Percentiles rank a stretch among this genome's conserved stretches.
phyloP scores from a whole-genome alignment of 2,888 invertebrate genomes.

The Campoplex capitator region DNA sequence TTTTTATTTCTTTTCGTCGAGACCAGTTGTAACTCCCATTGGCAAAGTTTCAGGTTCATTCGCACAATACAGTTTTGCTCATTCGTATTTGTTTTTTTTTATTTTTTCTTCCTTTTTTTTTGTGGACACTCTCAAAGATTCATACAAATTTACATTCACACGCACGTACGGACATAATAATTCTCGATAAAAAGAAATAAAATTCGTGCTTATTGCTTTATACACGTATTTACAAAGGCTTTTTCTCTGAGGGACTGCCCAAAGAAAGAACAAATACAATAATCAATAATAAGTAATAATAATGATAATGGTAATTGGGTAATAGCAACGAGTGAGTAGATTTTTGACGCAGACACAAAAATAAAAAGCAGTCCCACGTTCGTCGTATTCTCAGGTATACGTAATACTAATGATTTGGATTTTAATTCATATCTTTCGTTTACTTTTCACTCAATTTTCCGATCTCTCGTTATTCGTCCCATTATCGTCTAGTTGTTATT shows the following conservation, averaged over 20 bases:
- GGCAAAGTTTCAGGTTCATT: conserved; percentile 16
- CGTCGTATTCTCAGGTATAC: conserved; percentile 77
- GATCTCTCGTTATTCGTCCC: conserved; percentile 24
- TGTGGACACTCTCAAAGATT: background rate
- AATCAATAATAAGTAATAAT: conserved; percentile 35
- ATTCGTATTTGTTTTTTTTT: background rate
- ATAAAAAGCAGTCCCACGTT: conserved; percentile 68
- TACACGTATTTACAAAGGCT: conserved; percentile 79
- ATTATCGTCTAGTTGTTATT: conserved; percentile 8
- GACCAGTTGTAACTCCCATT: conserved; percentile 18
- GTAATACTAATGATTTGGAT: conserved; percentile 80
- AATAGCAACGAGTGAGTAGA: conserved; percentile 46
- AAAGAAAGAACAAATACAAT: conserved; percentile 58
- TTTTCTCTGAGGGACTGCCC: conserved; percentile 71
- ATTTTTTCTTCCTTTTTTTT: background rate
- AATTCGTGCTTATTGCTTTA: conserved; percentile 78
- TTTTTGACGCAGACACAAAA: conserved; percentile 32
- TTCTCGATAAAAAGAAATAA: conserved; percentile 70
- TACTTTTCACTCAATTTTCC: conserved; percentile 19
- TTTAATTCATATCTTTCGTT: conserved; percentile 53
- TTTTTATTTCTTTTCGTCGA: background rate
- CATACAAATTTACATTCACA: background rate
- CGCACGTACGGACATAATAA: conserved; percentile 37
- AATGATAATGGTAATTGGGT: conserved; percentile 44
- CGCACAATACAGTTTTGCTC: background rate